Percentiles rank a stretch among this genome's conserved stretches.
phyloP scores from a whole-genome alignment of 2,113 vertebrate genomes.

The Rutilus rutilus region DNA sequence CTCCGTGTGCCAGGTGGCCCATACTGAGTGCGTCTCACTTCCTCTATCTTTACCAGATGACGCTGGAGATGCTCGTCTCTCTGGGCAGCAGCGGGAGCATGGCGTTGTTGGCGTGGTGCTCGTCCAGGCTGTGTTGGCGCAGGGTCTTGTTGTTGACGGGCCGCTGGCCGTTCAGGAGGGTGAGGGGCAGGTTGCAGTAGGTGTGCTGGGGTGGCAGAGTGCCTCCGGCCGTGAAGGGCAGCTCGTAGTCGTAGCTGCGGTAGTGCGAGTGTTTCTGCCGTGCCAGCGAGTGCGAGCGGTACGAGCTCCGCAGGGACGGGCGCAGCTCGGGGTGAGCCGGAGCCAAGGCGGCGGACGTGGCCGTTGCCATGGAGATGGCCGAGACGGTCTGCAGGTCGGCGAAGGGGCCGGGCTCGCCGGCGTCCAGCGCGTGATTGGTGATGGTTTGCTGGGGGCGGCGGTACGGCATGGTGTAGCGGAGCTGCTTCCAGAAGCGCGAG shows the following conservation, averaged over 20 bases:
- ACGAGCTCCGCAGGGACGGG: constrained; percentile 95
- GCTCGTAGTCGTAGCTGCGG: constrained; percentile 95
- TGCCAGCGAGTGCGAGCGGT: constrained; percentile 90
- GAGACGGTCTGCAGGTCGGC: constrained; percentile 98
- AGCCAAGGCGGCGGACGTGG: constrained; percentile 96
- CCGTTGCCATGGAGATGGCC: constrained; percentile 97
- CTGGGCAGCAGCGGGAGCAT: constrained; percentile 96
- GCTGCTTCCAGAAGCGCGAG: constrained; percentile 99
- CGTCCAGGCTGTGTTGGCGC: constrained; percentile 93
- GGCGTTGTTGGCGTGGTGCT: constrained; percentile 96
- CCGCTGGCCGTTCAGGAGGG: constrained; percentile 96
- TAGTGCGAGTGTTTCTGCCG: constrained; percentile 98
- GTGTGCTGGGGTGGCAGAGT: constrained; percentile 98
- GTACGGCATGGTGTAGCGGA: constrained; percentile 99
- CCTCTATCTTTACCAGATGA: constrained; percentile 87
- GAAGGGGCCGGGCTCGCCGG: constrained; percentile 95
- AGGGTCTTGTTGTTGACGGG: constrained; percentile 87
- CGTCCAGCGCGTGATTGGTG: constrained; percentile 92
- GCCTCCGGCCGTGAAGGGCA: constrained; percentile 84
- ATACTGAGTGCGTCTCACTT: constrained; percentile 36
- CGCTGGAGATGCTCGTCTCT: constrained; percentile 99
- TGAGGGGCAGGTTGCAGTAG: constrained; percentile 99
- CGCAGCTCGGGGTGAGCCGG: constrained; percentile 97
- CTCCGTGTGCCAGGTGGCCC: constrained; percentile 56
- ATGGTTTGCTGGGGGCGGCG: constrained; percentile 94